Evolutionary conservation across 2,888 invertebrate genomes (phyloP).

Genomic region (Hymenopus coronatus): DNA sequence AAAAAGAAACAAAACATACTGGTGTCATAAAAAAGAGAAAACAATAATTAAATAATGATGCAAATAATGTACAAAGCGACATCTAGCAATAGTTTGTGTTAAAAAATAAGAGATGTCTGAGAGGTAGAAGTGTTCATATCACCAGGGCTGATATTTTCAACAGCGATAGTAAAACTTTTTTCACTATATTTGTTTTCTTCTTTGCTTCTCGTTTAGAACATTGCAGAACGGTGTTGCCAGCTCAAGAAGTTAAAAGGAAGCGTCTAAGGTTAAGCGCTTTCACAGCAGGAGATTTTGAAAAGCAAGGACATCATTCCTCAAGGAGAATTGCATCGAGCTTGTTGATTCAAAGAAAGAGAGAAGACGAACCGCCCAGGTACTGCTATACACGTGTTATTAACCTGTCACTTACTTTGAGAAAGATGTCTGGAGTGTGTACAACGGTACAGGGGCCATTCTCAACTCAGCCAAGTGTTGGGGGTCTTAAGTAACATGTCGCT

Average conservation of each 20-base stretch:
- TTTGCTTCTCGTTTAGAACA: neutral
- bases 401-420: neutral
- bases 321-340: neutral
- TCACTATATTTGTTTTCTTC: neutral
- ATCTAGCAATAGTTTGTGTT: too few relatives aligned
- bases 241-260: constrained; percentile 27
- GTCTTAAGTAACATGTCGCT: too few relatives aligned
- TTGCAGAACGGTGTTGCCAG: constrained; percentile 25
- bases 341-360: neutral
- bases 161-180: neutral
- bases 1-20: too few relatives aligned
- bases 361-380: neutral
- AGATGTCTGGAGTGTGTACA: neutral
- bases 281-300: constrained; percentile 25
- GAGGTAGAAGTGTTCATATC: neutral
- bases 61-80: too few relatives aligned
- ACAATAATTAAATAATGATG: too few relatives aligned
- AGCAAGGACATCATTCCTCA: constrained; percentile 19
- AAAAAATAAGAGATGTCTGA: too few relatives aligned
- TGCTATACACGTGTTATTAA: neutral
- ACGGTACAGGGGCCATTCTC: too few relatives aligned
- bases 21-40: too few relatives aligned
- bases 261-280: constrained; percentile 29
- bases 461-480: neutral
- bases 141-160: neutral